A percentile compares a stretch with the other conserved stretches of the same genome.
Evolutionary conservation across 2,113 vertebrate species (phyloP).

Genomic region (Mirounga angustirostris): DNA sequence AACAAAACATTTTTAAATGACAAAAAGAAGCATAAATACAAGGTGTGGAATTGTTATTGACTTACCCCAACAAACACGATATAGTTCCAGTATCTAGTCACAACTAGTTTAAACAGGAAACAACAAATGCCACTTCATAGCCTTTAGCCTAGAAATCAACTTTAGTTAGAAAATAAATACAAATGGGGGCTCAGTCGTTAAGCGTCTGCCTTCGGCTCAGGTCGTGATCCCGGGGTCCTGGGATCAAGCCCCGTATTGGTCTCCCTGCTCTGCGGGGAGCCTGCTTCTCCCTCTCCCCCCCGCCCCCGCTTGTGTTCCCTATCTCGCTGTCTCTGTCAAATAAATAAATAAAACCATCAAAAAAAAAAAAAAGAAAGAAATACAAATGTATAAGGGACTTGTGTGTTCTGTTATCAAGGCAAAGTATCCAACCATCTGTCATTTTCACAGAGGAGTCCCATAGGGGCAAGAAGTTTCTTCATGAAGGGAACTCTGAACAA

Average conservation of each 20-base stretch:
- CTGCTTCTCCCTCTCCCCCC: no score
- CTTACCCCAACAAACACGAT: neutral
- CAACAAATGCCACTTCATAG: neutral
- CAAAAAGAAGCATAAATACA: neutral
- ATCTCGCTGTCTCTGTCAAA: no score
- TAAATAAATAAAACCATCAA: no score
- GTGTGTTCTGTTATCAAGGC: neutral
- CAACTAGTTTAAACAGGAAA: neutral
- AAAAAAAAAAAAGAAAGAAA: neutral
- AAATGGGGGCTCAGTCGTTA: neutral
- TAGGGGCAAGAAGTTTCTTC: neutral
- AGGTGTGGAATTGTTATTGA: neutral
- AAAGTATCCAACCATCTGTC: neutral
- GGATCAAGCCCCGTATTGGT: no score
- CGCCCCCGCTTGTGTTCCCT: no score
- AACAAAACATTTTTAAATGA: conserved; percentile 32
- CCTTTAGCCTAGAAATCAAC: conserved; percentile 20
- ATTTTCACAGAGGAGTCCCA: neutral
- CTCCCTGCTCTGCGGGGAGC: no score
- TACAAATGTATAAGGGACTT: neutral
- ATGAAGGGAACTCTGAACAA: neutral
- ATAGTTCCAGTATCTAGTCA: neutral
- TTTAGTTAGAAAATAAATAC: conserved; percentile 13
- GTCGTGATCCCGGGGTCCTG: no score
- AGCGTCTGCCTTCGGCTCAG: no score